Base-by-base conservation (phyloP, 2,797 vertebrate species). In the Xenentodon cancila region DNA sequence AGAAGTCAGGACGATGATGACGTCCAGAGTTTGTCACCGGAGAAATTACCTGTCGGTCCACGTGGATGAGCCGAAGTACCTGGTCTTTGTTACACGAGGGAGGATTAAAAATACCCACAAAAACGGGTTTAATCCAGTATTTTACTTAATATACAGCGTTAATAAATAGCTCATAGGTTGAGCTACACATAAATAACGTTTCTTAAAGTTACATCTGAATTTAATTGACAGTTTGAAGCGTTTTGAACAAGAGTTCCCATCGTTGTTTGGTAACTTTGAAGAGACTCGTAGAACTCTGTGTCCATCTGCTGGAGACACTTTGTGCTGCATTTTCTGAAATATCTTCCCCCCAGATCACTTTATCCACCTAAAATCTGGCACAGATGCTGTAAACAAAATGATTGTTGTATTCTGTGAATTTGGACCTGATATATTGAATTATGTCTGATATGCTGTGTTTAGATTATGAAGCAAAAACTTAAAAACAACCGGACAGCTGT, bases 311-410 rank as follows among this genome's bases (percentile, higher is more conserved):
- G 60, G 64, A 55, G n/a, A 20, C 8, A 12, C 18, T 53, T 16
- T 62, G 48, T n/a, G 49, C 32, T 73, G 50, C 62, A 64, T 37
- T 67, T 63, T 59, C 9, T 59, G 0, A 53, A 68, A 59, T 72
- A 58, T 72, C 52, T 72, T 49, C 37, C 21, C 52, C 30, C 0
- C 19, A 12, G 49, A 66, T 64, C 20, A 7, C 15, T 40, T 42
- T 25, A 59, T 57, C 15, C 45, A 3, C 15, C 1, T 73, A 0
- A 60, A 37, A 57, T 1, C 17, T 53, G 16, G 9, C 30, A 1
- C 25, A 73, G 0, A 66, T 27, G 4, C 30, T 52, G 7, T 0
- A 40, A 12, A 73, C 19, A 32, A 43, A 19, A 12, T 16, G 18
- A 30, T 16, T 62, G 1, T 56, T 1, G n/a, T 32, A 43, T 47